Conservation (phyloP, 1,140 invertebrate species). For the Brachionus asplanchnoidis region DNA sequence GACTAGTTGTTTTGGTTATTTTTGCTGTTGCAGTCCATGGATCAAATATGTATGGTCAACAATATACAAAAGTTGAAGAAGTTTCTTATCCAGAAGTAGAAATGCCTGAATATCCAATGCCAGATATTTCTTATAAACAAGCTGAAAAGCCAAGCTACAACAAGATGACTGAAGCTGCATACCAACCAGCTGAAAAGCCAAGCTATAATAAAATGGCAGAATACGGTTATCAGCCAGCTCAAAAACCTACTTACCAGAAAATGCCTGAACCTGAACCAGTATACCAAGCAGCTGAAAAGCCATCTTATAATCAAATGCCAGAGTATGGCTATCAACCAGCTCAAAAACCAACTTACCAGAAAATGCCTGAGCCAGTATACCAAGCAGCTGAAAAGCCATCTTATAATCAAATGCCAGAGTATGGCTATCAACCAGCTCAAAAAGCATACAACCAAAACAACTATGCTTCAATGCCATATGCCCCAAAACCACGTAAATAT, state of each 20-base stretch:
- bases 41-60: neutral
- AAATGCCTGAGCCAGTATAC: no score
- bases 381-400: no score
- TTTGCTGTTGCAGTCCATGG: neutral
- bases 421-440: neutral
- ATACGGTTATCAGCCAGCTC: neutral
- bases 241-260: neutral
- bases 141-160: neutral
- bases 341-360: no score
- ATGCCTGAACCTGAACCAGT: no score
- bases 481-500: neutral
- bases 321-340: neutral
- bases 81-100: neutral
- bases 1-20: neutral
- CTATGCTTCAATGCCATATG: neutral
- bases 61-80: neutral
- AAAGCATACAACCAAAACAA: neutral
- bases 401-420: neutral
- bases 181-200: no score
- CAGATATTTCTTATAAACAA: neutral
- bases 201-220: neutral
- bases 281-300: neutral
- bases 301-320: neutral
- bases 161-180: neutral
- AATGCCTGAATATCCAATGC: neutral